Percentiles rank a stretch among this genome's conserved stretches.
Conservation (phyloP, 2,888 invertebrate genomes). For the Rugalucina vietnamica region DNA sequence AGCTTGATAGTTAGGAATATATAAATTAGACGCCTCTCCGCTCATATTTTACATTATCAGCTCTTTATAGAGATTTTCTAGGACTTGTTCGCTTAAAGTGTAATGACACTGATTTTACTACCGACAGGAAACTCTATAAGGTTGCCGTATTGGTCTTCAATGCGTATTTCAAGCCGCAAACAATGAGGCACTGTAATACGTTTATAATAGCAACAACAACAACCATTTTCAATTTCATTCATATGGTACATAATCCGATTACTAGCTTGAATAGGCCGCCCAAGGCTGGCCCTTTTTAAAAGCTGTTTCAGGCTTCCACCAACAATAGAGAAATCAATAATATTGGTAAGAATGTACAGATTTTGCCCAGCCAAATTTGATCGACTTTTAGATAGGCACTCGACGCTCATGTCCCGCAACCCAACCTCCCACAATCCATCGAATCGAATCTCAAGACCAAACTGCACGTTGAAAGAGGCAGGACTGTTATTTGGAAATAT, state of each 20-base stretch:
- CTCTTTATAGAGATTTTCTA: no score
- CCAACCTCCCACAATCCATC: background rate
- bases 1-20: background rate
- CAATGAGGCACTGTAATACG: background rate
- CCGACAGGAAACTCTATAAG: background rate
- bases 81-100: background rate
- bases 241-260: background rate
- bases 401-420: background rate
- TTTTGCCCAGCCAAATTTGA: background rate
- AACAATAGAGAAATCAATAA: background rate
- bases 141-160: background rate
- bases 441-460: background rate
- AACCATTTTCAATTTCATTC: background rate
- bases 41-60: background rate
- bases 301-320: background rate
- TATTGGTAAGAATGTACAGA: background rate
- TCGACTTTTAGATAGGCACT: background rate
- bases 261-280: background rate
- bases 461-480: background rate
- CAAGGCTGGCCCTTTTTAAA: background rate
- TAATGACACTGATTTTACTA: background rate
- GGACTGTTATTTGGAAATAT: background rate
- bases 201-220: constrained; percentile 1
- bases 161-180: background rate
- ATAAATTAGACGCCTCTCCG: background rate